Evolutionary conservation across 2,888 invertebrate genomes (phyloP).

Genomic region (Harpagoxenus sublaevis): DNA sequence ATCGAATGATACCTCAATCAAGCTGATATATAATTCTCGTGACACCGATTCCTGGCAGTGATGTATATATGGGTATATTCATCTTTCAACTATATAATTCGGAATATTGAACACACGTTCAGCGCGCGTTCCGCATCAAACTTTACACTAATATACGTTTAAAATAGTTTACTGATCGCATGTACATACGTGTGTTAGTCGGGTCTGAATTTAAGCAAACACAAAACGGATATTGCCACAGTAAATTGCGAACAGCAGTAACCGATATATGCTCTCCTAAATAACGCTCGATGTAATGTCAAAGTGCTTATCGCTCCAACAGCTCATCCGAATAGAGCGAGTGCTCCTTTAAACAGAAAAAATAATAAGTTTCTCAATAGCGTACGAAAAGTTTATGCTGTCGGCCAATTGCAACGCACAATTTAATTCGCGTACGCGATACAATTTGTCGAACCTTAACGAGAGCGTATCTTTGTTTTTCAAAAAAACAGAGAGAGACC

Average conservation of each 20-base stretch:
- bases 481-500: slow-evolving; percentile 31
- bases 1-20: slow-evolving; percentile 16
- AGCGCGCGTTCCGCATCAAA: not conserved
- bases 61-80: not conserved
- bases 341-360: not conserved
- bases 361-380: slow-evolving; percentile 24
- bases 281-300: not conserved
- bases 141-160: not conserved
- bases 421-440: slow-evolving; percentile 56
- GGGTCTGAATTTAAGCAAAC: not conserved
- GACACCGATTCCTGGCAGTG: not conserved
- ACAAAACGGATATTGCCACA: not conserved
- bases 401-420: slow-evolving; percentile 49
- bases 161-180: slow-evolving; percentile 1
- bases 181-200: not conserved
- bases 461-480: slow-evolving; percentile 53
- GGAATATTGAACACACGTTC: not conserved
- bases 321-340: not conserved
- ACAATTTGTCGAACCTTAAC: slow-evolving; percentile 63
- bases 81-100: not conserved
- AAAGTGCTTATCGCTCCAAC: not conserved
- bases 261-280: not conserved
- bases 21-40: not conserved
- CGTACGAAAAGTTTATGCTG: slow-evolving; percentile 41
- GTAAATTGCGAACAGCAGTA: not conserved